A percentile compares a stretch with the other conserved stretches of the same genome.
Conservation (phyloP, 2,113 vertebrate genomes). For the Agelaius phoeniceus region DNA sequence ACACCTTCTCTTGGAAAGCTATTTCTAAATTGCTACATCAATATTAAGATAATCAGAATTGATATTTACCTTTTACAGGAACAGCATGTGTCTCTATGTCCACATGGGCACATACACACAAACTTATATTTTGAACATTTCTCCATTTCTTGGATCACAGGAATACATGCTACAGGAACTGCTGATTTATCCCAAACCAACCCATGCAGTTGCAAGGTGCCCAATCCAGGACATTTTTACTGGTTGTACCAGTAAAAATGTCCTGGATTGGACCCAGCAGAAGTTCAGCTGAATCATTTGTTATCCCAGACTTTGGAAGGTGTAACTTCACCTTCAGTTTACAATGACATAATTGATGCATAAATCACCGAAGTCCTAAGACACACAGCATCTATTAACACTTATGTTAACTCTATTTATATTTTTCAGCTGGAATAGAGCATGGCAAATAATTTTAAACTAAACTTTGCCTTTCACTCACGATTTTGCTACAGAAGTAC, state of each 20-base stretch:
- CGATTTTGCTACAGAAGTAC: not conserved
- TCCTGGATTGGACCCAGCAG: not conserved
- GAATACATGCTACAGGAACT: not conserved
- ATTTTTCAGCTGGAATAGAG: not conserved
- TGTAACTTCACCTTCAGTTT: not conserved
- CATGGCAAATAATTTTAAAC: not conserved
- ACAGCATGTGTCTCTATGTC: not conserved
- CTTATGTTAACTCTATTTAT: not conserved
- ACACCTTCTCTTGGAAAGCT: slow-evolving; percentile 30
- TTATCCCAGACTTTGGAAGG: not conserved
- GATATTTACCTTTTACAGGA: slow-evolving; percentile 17
- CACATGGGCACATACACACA: not conserved
- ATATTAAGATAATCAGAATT: slow-evolving; percentile 34
- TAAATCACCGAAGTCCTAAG: not conserved
- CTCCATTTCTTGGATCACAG: not conserved
- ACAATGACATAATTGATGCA: not conserved
- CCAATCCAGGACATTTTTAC: not conserved
- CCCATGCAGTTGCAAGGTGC: not conserved
- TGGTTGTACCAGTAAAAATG: not conserved
- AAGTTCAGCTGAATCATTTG: not conserved
- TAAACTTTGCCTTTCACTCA: not conserved
- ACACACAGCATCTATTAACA: not conserved
- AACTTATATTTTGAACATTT: not conserved
- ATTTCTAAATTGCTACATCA: slow-evolving; percentile 22
- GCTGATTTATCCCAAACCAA: not conserved